Evolutionary conservation across 2,888 invertebrate genomes (phyloP), one percentile per base, ranked within the genome.

Genomic region (Gandaritis pyraliata): DNA sequence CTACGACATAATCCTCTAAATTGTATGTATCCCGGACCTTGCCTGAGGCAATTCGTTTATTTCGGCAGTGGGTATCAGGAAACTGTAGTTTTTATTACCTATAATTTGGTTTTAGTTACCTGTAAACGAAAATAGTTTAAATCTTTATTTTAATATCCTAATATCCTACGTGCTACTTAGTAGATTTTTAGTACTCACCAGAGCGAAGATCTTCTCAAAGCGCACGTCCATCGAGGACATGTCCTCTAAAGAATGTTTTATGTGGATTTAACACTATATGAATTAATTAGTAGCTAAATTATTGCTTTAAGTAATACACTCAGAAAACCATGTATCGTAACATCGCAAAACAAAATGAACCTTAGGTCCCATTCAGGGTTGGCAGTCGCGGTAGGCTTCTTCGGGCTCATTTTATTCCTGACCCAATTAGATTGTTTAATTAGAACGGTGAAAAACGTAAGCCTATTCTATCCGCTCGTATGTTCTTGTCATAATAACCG

Each of bases 371-470:
- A 53, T 53, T 30, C 33, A 33, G 33, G 1, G 33, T 23, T 23
- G 23, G 8, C 29, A 41, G 53, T 53, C 16, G 45, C 38, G 49
- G 47, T 50, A 30, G 18, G 23, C 39, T 50, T 50, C 50, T 51
- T 39, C 46, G 36, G 15, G 38, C 33, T 45, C 38, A 50, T 45
- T 39, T 54, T 55, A 55, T 55, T 54, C 63, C 71, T 75, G 75
- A 78, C 75, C 76, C 73, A 77, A 79, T 79, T 79, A 76, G 64
- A 74, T 77, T 79, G 70, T 74, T 72, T 73, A 74, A 79, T 74
- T 78, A 76, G 74, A 74, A 64, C 68, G 64, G 65, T 63, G 70
- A 70, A 68, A 69, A 67, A 68, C 59, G 65, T 64, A 65, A 69
- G 61, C 68, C 58, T 62, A 61, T 61, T 63, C 33, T 33, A 69